Percentiles rank a stretch among this genome's conserved stretches.
Conservation (phyloP, 2,888 invertebrate species). For the Campopleginae sp. region DNA sequence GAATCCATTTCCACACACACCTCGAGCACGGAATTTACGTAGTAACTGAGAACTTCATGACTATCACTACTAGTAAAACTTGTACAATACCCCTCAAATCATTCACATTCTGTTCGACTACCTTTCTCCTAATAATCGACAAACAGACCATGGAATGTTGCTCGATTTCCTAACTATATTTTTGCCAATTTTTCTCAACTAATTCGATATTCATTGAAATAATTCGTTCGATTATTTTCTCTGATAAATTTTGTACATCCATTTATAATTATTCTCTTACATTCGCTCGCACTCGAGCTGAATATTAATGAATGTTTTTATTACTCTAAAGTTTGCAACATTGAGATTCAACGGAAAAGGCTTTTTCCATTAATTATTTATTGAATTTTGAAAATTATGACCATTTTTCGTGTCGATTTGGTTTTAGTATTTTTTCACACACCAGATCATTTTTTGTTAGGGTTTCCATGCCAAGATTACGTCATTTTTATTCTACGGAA, state of each 20-base stretch:
- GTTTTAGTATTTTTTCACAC: no score
- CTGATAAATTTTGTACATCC: not conserved
- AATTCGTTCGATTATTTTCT: not conserved
- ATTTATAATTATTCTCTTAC: no score
- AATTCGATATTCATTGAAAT: not conserved
- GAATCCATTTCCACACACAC: conserved; percentile 7
- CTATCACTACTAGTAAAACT: conserved; percentile 46
- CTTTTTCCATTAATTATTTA: no score
- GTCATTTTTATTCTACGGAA: not conserved
- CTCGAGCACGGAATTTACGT: conserved; percentile 50
- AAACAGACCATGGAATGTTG: not conserved
- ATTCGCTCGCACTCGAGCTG: not conserved
- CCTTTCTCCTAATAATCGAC: not conserved
- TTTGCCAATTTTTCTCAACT: not conserved
- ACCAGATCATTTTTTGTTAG: not conserved
- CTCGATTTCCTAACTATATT: not conserved
- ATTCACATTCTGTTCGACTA: conserved; percentile 28
- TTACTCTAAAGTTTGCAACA: no score
- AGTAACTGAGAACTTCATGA: conserved; percentile 42
- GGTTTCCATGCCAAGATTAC: not conserved
- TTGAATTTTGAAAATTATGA: no score
- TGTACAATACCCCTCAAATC: conserved; percentile 40
- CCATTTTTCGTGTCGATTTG: no score
- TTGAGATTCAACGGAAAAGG: no score
- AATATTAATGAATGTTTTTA: not conserved